Evolutionary conservation across 2,888 invertebrate genomes (phyloP), one percentile per base, ranked within the genome.

Genomic region (Nasonovia ribisnigri): DNA sequence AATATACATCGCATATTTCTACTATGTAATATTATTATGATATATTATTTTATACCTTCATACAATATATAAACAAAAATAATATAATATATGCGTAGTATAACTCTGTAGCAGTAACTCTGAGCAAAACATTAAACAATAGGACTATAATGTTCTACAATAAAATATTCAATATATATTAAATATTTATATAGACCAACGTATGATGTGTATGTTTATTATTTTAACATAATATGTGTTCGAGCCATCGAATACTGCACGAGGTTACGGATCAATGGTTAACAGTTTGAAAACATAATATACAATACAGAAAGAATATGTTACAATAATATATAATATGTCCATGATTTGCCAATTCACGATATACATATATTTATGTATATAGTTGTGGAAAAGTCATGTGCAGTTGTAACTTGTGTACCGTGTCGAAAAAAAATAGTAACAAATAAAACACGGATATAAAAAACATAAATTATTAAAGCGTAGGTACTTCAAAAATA

Each of bases 271-370:
- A 84, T 89, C 88, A 57, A 36, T 84, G 84, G 26, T 89, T 84
- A 89, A 43, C 89, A 43, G 57, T 84, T 77, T 5, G 51, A 54
- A 89, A 89, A 92, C 84, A 46, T 26, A 8, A 46, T 26, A 8
- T 43, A 60, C 16, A 36, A 48, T 43, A 48, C 13, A 60, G 3
- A 46, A 88, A 60, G 88, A 88, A 88, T 11, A n/a, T 43, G 46
- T 89, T 93, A 89, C 29, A 36, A 46, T 84, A 84, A 43, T 92
- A 84, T 92, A 84, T 16, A 36, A 42, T 86, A 46, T 46, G 46
- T n/a, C 42, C 29, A 43, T 26, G 54, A 92, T 92, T 92, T 84
- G 92, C 92, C 84, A 92, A 92, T 89, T 92, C 92, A 57, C 43
- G 89, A 57, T 54, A 46, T 89, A 43, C 29, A n/a, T 16, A 10